phyloP scores from a whole-genome alignment of 2,797 vertebrate species.

The Sebastes flavidus region DNA sequence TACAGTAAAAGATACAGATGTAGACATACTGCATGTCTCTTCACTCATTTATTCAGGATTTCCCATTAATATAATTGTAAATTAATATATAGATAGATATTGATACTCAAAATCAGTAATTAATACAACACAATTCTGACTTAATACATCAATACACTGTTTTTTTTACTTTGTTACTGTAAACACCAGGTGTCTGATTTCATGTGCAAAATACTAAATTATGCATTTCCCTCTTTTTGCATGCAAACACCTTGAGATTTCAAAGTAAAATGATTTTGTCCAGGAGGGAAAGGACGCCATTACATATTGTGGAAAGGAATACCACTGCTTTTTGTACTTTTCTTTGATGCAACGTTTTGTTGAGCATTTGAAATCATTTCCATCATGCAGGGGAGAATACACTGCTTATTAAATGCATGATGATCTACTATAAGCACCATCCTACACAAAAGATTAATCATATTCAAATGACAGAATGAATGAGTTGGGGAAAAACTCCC shows the following conservation, averaged over 20 bases:
- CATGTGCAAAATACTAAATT: not conserved
- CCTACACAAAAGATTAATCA: conserved; percentile 26
- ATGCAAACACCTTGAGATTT: not conserved
- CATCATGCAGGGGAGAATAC: not conserved
- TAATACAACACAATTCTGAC: not conserved
- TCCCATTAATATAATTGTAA: not conserved
- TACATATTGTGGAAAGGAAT: not conserved
- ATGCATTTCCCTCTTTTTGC: not conserved
- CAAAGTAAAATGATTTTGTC: not conserved
- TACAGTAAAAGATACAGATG: not conserved
- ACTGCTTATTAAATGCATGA: not conserved
- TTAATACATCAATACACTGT: not conserved
- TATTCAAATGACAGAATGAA: conserved; percentile 30
- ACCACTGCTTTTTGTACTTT: not conserved
- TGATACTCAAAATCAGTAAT: not conserved
- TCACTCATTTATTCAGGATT: not conserved
- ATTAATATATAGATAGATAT: not conserved
- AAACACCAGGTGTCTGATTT: not conserved
- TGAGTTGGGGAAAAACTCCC: conserved; percentile 1
- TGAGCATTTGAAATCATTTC: not conserved
- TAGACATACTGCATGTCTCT: not conserved
- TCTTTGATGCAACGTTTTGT: not conserved
- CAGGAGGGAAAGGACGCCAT: not conserved
- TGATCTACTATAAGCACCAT: not conserved
- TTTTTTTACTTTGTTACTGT: not conserved